A percentile compares a stretch with the other conserved stretches of the same genome.
Evolutionary conservation across 1,140 invertebrate species (phyloP).

Genomic region (Leptopilina boulardi): DNA sequence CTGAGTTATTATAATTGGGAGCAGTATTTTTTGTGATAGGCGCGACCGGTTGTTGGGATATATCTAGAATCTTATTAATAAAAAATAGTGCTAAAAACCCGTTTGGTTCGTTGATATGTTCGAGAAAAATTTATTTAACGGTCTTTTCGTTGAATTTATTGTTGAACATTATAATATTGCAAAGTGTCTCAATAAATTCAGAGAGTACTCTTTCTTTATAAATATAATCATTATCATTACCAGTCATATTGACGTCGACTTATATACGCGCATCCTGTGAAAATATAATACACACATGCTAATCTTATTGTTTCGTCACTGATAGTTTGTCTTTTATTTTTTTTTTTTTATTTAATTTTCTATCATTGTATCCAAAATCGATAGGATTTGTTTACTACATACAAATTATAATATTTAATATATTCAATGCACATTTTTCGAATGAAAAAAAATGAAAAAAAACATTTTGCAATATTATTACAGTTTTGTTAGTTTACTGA

Average conservation of each 20-base stretch:
- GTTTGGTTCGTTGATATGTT: not conserved
- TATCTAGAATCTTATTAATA: not conserved
- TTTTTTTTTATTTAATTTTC: too few relatives aligned
- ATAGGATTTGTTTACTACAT: too few relatives aligned
- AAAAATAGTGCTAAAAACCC: not conserved
- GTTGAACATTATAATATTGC: not conserved
- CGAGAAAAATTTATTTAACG: not conserved
- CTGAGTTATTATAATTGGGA: slow-evolving; percentile 5
- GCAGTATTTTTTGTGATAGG: not conserved
- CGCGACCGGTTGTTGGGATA: slow-evolving; percentile 1
- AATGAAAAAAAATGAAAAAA: too few relatives aligned
- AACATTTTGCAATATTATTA: too few relatives aligned
- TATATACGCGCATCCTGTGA: not conserved
- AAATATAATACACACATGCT: too few relatives aligned
- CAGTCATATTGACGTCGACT: not conserved
- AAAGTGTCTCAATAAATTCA: not conserved
- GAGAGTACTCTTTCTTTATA: not conserved
- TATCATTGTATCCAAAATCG: too few relatives aligned
- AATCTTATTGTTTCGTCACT: slow-evolving; percentile 2
- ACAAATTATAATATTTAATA: too few relatives aligned
- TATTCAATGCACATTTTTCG: too few relatives aligned
- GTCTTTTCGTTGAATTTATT: slow-evolving; percentile 11
- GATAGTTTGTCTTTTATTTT: not conserved
- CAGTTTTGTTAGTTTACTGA: not conserved
- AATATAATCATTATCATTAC: not conserved